Evolutionary conservation across 1,140 invertebrate species (phyloP), one percentile per base, ranked within the genome.

Genomic region (Asbolus verrucosus): DNA sequence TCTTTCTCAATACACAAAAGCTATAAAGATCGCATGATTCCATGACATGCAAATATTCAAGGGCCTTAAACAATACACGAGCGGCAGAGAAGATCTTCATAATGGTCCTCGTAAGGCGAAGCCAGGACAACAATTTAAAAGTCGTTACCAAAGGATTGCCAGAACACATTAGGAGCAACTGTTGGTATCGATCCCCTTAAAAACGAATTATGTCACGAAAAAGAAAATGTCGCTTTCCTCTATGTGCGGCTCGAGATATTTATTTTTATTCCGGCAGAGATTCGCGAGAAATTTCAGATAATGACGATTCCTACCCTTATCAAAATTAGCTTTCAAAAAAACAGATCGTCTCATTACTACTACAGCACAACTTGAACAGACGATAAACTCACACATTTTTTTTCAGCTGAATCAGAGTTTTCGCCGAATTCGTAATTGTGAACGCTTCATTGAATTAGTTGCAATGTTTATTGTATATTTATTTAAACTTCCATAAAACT

Each of bases 151-250:
- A 65, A 66, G 73, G 65, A 74, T 76, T 74, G 73, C 73, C 46
- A 73, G 73, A 70, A 76, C 75, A 76, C 75, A 76, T 76, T 76
- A 76, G 73, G 70, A 67, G 70, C 73, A 75, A 75, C 73, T 75
- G 75, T 70, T 76, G 68, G 70, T 70, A 76, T 76, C 75, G 75
- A 76, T 76, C 75, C 69, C 43, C 71, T 74, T 67, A 74, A 75
- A 74, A 76, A 73, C 73, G 75, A 76, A 76, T 76, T 75, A 74
- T 73, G 68, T 71, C 66, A 65, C 31, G 63, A 54, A 69, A 67
- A 72, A 70, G 70, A 71, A 72, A 71, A 73, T 73, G 72, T 63
- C 46, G 59, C 43, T 36, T 43, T 72, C 69, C 18, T 30, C 19
- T 16, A 43, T 30, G 24, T 27, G 24, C 24, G 24, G 24, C 24